These are phyloP conservation scores for Andrena flavipes DNA, from an alignment of 2,888 invertebrate genomes.

Conservation along the genomic window DNA sequence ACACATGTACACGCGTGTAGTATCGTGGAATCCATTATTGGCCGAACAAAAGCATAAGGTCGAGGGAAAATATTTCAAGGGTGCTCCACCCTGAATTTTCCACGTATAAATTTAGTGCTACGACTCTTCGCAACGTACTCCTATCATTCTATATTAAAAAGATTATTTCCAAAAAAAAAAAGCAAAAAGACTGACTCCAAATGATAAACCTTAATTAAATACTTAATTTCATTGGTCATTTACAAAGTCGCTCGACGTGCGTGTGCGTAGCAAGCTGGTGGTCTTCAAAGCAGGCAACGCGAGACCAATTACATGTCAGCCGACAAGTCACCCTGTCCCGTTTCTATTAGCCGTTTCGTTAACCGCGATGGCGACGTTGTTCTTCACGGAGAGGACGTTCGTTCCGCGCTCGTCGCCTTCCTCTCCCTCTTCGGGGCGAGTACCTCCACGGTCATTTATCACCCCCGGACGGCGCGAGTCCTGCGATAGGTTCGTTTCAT, in stretches of 20 bases:
- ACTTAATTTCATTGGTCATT: too few species aligned
- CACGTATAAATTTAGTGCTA: neutral
- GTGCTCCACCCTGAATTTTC: neutral
- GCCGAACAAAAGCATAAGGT: constrained; percentile 6
- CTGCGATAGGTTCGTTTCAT: constrained; percentile 69
- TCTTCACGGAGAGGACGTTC: constrained; percentile 42
- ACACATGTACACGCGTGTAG: neutral
- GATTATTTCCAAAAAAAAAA: neutral
- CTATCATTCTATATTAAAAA: neutral
- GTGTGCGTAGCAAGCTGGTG: constrained; percentile 5
- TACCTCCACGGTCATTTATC: constrained; percentile 59
- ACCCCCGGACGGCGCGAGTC: constrained; percentile 46
- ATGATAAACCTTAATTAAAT: too few species aligned
- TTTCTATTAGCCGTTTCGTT: constrained; percentile 40
- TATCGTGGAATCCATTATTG: constrained; percentile 23
- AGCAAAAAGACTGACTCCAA: neutral
- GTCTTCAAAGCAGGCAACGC: constrained; percentile 36
- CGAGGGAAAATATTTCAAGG: neutral
- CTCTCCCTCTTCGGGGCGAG: constrained; percentile 25
- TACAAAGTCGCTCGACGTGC: neutral
- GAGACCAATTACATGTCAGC: constrained; percentile 62
- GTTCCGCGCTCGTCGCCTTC: constrained; percentile 38
- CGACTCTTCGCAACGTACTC: neutral
- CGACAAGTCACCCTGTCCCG: constrained; percentile 32
- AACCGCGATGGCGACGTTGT: constrained; percentile 45